Base-by-base conservation (phyloP, 2,113 vertebrate genomes). In the Phrynosoma platyrhinos region DNA sequence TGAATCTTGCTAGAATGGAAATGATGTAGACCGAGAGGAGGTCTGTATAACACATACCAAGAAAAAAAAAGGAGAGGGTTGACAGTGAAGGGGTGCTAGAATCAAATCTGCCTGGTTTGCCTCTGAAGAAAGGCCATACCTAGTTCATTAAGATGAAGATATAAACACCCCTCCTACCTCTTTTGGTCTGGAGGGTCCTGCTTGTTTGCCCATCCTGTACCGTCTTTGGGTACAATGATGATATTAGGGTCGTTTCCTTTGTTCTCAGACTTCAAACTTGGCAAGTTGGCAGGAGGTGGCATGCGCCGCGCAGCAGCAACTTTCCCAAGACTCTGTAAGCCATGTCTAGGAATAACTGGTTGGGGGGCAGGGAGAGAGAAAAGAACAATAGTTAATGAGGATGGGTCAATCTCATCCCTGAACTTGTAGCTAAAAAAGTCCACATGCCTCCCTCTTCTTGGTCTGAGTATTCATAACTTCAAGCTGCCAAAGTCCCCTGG, bases 191-290 rank as follows among this genome's bases (percentile, higher is more conserved):
- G 97, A 95, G 98, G 98, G 94, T 99, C 99, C 98, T 99, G 98
- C 98, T 99, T 99, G 99, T 99, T 99, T 96, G 98, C 99, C 99
- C 99, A 99, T 99, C 99, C 99, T 97, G 99, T 98, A 92, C 99
- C 99, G 99, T 99, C 99, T 97, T 99, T 99, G 95, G 99, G 99
- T 95, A 99, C 98, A 95, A 99, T 99, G 96, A 98, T 97, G 96
- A 99, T 98, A 98, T 99, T 99, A 94, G 99, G 98, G 96, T 99
- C 98, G 99, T 99, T 99, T 98, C 99, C 99, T 99, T 98, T 99
- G 97, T 99, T 99, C 95, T 99, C 99, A 87, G 99, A 99, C 96
- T 99, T 99, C 98, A 99, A 96, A 96, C 99, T 99, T 96, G 99
- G 99, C 96, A 99, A 97, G 96, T 99, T 99, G 97, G 99, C 99